Evolutionary conservation across 2,113 vertebrate genomes (phyloP).

Genomic region (Calidris pygmaea): DNA sequence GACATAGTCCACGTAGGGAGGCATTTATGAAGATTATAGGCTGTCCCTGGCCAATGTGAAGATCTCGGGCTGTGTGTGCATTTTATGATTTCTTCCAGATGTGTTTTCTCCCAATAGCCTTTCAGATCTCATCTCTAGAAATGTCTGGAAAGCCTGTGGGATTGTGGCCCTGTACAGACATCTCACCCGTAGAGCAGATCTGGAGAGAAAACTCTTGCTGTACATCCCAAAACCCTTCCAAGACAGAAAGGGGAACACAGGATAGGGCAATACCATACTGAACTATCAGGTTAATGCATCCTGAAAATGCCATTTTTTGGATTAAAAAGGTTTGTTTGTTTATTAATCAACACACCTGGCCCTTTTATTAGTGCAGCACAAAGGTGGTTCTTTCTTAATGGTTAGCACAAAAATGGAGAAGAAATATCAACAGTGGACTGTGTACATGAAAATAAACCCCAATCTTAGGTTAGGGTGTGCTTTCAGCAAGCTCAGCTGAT

Average conservation of each 20-base stretch:
- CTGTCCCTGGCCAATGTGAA: background rate
- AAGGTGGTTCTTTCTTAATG: background rate
- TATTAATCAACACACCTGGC: background rate
- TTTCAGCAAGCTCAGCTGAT: background rate
- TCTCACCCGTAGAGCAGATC: background rate
- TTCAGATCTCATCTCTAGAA: background rate
- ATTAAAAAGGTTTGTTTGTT: background rate
- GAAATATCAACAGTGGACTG: constrained; percentile 1
- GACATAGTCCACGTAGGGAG: background rate
- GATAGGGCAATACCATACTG: background rate
- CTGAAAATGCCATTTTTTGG: background rate
- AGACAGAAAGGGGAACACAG: background rate
- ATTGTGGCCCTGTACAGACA: background rate
- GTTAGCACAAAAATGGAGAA: background rate
- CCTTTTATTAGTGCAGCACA: background rate
- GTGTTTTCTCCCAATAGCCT: background rate
- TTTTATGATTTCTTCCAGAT: background rate
- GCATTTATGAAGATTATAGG: background rate
- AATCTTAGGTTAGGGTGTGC: background rate
- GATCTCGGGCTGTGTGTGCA: background rate
- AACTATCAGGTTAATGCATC: background rate
- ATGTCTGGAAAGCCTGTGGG: background rate
- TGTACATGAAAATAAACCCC: constrained; percentile 36
- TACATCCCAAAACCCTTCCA: background rate
- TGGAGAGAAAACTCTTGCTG: background rate